phyloP scores from a whole-genome alignment of 1,140 invertebrate species.

The Drosophila varians region DNA sequence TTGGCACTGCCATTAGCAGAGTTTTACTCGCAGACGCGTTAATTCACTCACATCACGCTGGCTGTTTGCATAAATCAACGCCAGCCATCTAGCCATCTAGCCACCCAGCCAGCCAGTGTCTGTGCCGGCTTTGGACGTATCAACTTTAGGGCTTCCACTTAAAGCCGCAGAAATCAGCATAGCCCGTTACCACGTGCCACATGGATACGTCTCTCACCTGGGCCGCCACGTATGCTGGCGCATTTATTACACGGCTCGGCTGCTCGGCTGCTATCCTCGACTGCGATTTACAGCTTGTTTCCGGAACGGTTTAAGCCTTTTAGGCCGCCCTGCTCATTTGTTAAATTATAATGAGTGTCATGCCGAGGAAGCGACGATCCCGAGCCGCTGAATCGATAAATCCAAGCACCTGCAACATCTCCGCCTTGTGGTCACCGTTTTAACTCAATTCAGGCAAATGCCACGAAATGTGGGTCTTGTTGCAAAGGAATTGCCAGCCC shows the following conservation, averaged over 20 bases:
- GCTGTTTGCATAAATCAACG: slow-evolving; percentile 76
- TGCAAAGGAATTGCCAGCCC: slow-evolving; percentile 14
- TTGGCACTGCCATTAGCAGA: slow-evolving; percentile 72
- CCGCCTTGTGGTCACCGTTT: slow-evolving; percentile 19
- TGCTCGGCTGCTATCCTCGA: slow-evolving; percentile 28
- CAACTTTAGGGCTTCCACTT: slow-evolving; percentile 51
- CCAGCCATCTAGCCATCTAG: too few relatives aligned
- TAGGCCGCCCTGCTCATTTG: slow-evolving; percentile 60
- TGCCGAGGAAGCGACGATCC: background rate
- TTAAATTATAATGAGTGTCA: slow-evolving; percentile 68
- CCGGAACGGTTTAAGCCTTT: slow-evolving; percentile 65
- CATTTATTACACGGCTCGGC: slow-evolving; percentile 61
- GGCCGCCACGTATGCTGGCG: slow-evolving; percentile 47
- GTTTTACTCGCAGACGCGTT: slow-evolving; percentile 61
- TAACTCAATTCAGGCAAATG: slow-evolving; percentile 8
- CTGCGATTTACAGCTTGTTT: slow-evolving; percentile 63
- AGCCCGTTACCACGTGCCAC: slow-evolving; percentile 41
- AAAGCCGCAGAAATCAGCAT: slow-evolving; percentile 73
- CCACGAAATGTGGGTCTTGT: slow-evolving; percentile 14
- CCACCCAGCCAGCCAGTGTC: background rate
- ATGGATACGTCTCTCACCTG: slow-evolving; percentile 48
- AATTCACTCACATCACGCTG: slow-evolving; percentile 70
- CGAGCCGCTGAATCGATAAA: slow-evolving; percentile 9
- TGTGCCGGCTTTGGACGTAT: slow-evolving; percentile 22
- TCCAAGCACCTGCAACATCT: slow-evolving; percentile 24